Base-by-base conservation (phyloP, 2,113 vertebrate species). In the Axis porcinus region DNA sequence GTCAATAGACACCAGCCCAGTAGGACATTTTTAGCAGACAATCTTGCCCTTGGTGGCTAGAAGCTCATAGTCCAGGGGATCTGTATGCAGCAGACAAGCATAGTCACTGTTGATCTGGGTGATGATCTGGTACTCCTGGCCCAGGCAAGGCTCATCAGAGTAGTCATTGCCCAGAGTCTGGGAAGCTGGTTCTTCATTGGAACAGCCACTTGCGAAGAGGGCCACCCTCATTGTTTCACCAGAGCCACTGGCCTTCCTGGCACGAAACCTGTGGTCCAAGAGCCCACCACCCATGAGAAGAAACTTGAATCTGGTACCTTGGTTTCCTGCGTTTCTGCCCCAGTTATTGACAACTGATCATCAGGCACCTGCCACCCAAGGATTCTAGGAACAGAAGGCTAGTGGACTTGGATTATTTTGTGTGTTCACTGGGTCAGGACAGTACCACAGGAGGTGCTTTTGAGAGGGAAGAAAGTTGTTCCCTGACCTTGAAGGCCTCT, bases 81-180 rank as follows among this genome's bases (percentile, higher is more conserved):
- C n/a, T 64, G 67, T 87, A 13, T 87, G 54, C 55, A 97, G 36
- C 16, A 96, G 21, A 15, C 0, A 5, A 86, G 43, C 1, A 1
- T 87, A 97, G 67, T 96, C 74, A 88, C 54, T 16, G 7, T 94
- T 96, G 85, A 90, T 92, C 47, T 87, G 79, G 43, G 87, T 4
- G 27, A 93, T 94, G 93, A 67, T 95, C 57, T 95, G 55, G 52
- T 95, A 94, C 15, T 97, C 50, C 55, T 96, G 86, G 40, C 16
- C 45, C 70, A 97, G 60, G 52, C 36, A 91, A n/a, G 27, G 54
- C 10, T 97, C 78, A 14, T 83, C 60, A 47, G 50, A 94, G 17
- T 91, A 96, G 76, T 94, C 7, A 1, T 93, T 95, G 27, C 21
- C 36, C 23, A 81, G 17, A 86, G 78, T 82, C 23, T 23, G 8